These are phyloP conservation scores for Achatina immaculata DNA, from an alignment of 1,140 invertebrate genomes.

Conservation along the genomic window DNA sequence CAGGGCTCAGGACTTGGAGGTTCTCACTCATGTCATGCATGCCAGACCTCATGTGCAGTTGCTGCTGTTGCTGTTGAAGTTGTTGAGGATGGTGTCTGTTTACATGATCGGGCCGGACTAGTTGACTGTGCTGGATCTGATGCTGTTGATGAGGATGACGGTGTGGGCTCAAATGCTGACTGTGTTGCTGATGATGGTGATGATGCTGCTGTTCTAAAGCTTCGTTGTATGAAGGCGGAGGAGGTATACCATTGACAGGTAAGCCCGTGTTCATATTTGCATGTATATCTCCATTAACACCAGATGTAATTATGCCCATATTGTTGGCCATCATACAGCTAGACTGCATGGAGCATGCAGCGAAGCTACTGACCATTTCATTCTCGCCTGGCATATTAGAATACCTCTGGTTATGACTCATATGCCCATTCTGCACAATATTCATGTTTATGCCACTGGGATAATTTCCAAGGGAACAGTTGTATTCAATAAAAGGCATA, in stretches of 20 bases:
- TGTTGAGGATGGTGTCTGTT: conserved; percentile 39
- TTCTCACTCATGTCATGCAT: neutral
- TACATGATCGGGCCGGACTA: conserved; percentile 3
- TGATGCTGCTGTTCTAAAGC: conserved; percentile 56
- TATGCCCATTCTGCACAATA: neutral
- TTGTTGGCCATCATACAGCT: neutral
- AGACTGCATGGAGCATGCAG: neutral
- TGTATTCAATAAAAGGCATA: conserved; percentile 62
- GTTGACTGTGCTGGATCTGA: conserved; percentile 12
- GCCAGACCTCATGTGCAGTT: neutral
- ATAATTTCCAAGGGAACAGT: conserved; percentile 24
- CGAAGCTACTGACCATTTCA: neutral
- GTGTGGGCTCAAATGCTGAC: neutral
- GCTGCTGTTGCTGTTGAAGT: conserved; percentile 33
- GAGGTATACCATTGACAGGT: conserved; percentile 48
- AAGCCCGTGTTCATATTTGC: conserved; percentile 41
- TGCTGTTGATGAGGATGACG: conserved; percentile 20
- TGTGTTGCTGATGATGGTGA: conserved; percentile 35
- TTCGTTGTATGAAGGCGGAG: conserved; percentile 67
- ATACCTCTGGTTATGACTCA: neutral
- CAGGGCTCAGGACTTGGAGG: neutral
- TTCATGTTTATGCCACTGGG: conserved; percentile 11
- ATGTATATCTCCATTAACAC: conserved; percentile 18
- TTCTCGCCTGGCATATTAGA: neutral
- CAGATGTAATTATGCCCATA: conserved; percentile 24